phyloP scores from a whole-genome alignment of 1,140 invertebrate species.

The Pachyrhynchus sulphureomaculatus region DNA sequence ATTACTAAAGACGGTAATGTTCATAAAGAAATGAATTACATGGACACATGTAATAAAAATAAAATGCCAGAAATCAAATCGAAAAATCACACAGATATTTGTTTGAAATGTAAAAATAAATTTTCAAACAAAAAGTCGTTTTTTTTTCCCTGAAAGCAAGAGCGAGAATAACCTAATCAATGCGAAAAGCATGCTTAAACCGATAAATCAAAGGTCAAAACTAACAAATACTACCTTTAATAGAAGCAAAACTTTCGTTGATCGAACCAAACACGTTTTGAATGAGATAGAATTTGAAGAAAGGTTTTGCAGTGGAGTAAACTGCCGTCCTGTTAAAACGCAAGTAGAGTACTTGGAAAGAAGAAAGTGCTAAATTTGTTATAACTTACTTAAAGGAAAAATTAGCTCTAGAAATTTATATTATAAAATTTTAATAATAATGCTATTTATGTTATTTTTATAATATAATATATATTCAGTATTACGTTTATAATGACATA shows the following conservation, averaged over 20 bases:
- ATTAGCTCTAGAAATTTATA: neutral
- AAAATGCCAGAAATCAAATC: neutral
- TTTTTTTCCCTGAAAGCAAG: slow-evolving; percentile 24
- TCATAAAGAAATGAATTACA: slow-evolving; percentile 13
- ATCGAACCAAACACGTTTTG: slow-evolving; percentile 1
- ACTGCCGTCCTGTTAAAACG: slow-evolving; percentile 25
- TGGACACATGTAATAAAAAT: neutral
- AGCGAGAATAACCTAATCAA: slow-evolving; percentile 29
- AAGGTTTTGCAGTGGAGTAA: slow-evolving; percentile 1
- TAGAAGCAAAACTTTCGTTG: slow-evolving; percentile 31
- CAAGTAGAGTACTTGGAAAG: slow-evolving; percentile 24
- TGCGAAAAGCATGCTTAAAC: slow-evolving; percentile 25
- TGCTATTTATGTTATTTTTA: no score
- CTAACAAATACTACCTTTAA: slow-evolving; percentile 17
- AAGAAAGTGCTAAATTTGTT: neutral
- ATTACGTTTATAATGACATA: no score
- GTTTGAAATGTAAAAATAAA: slow-evolving; percentile 22
- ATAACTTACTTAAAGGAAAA: neutral
- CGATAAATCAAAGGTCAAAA: slow-evolving; percentile 35
- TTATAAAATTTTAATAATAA: neutral
- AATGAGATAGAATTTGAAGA: slow-evolving; percentile 12
- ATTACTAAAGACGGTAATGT: slow-evolving; percentile 25
- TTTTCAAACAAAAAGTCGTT: neutral
- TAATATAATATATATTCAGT: no score
- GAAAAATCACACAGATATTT: slow-evolving; percentile 13